Conservation (phyloP, 1,140 invertebrate species). For the Laodelphax striatellus region DNA sequence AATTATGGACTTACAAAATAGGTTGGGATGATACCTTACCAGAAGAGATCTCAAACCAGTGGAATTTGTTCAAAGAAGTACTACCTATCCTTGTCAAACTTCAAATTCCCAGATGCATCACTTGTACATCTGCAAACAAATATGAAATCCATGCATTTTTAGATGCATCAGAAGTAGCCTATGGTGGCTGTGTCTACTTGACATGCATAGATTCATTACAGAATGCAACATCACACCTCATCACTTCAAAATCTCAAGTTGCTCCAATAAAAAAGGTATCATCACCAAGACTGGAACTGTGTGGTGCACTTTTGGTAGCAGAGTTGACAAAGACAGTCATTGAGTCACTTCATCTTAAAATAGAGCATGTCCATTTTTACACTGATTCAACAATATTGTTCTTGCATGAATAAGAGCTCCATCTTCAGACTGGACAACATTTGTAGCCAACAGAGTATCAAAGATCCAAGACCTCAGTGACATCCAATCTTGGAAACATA, state of each 20-base stretch:
- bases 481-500: conserved; percentile 23
- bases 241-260: conserved; percentile 28
- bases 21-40: conserved; percentile 30
- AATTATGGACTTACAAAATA: conserved; percentile 25
- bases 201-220: conserved; percentile 7
- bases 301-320: conserved; percentile 25
- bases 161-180: conserved; percentile 30
- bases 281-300: conserved; percentile 27
- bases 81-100: conserved; percentile 13
- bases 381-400: conserved; percentile 21
- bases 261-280: conserved; percentile 26
- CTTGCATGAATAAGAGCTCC: conserved; percentile 18
- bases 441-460: conserved; percentile 27
- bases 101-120: conserved; percentile 18
- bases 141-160: conserved; percentile 28
- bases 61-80: conserved; percentile 18
- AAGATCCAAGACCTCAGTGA: conserved; percentile 26
- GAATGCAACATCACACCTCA: conserved; percentile 11
- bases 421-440: conserved; percentile 17
- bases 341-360: conserved; percentile 3
- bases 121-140: not conserved
- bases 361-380: conserved; percentile 11
- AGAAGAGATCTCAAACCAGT: conserved; percentile 13
- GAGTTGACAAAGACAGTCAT: conserved; percentile 21
- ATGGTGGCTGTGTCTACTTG: conserved; percentile 31